These are phyloP conservation scores for Cataglyphis livida DNA, from an alignment of 2,888 invertebrate species.

Conservation along the genomic window DNA sequence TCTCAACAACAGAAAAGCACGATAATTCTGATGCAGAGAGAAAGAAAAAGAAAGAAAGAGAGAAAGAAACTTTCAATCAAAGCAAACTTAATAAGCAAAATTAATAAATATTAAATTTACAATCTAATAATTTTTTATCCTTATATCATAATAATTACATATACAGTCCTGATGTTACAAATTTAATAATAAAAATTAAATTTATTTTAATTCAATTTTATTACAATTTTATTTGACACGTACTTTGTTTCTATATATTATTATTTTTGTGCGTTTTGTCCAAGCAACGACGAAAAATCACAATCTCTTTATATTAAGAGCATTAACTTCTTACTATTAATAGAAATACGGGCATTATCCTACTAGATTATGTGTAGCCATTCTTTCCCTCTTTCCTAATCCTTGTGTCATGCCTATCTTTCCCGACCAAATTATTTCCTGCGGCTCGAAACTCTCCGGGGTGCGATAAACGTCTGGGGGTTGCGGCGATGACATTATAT, in stretches of 20 bases:
- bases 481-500: conserved; percentile 44
- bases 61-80: not conserved
- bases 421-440: conserved; percentile 68
- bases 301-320: conserved; percentile 3
- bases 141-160: not conserved
- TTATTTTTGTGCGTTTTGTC: not conserved
- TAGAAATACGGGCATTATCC: conserved; percentile 26
- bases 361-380: conserved; percentile 20
- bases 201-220: conserved; percentile 8
- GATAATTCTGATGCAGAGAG: conserved; percentile 4
- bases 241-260: not conserved
- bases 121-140: not conserved
- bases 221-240: not conserved
- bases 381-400: conserved; percentile 19
- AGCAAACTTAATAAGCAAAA: not conserved
- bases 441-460: conserved; percentile 57
- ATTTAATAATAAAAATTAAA: conserved; percentile 28
- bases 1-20: not conserved
- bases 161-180: not conserved
- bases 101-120: not conserved
- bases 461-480: conserved; percentile 60
- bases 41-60: not conserved
- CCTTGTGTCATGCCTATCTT: conserved; percentile 29
- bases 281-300: not conserved
- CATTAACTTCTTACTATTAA: conserved; percentile 37